Conservation (phyloP, 2,113 vertebrate genomes). For the Pelusios castaneus region DNA sequence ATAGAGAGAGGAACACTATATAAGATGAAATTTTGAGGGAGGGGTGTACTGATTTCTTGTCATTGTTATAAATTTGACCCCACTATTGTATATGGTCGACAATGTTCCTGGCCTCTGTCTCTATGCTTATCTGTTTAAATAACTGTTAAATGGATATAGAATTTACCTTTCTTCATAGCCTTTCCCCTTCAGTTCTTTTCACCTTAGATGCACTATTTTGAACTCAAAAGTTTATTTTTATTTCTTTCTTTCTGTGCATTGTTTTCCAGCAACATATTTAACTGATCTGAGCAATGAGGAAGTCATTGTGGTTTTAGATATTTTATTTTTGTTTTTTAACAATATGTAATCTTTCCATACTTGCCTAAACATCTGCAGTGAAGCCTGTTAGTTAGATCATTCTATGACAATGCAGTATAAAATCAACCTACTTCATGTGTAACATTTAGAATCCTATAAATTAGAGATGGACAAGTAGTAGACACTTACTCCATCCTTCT, state of each 20-base stretch:
- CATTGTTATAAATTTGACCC: not conserved
- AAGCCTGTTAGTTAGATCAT: constrained; percentile 32
- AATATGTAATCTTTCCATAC: not conserved
- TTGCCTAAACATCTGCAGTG: constrained; percentile 18
- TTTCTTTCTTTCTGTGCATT: constrained; percentile 15
- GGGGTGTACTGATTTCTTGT: not conserved
- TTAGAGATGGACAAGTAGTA: not conserved
- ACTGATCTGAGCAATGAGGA: constrained; percentile 50
- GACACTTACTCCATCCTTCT: not conserved
- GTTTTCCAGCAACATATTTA: constrained; percentile 14
- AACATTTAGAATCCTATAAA: constrained; percentile 20
- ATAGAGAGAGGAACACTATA: not conserved
- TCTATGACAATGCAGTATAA: not conserved
- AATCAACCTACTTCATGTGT: not conserved
- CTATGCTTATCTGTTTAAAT: not conserved
- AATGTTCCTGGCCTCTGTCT: not conserved
- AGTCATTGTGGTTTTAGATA: constrained; percentile 20
- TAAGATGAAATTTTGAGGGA: not conserved
- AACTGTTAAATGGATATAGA: not conserved
- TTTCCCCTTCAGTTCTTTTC: not conserved
- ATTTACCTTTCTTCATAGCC: not conserved
- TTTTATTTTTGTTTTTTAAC: not conserved
- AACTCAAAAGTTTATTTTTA: constrained; percentile 26
- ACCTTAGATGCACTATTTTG: not conserved
- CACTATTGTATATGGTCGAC: not conserved